These are phyloP conservation scores for Tyto alba DNA, from an alignment of 2,113 vertebrate species.

Conservation along the genomic window DNA sequence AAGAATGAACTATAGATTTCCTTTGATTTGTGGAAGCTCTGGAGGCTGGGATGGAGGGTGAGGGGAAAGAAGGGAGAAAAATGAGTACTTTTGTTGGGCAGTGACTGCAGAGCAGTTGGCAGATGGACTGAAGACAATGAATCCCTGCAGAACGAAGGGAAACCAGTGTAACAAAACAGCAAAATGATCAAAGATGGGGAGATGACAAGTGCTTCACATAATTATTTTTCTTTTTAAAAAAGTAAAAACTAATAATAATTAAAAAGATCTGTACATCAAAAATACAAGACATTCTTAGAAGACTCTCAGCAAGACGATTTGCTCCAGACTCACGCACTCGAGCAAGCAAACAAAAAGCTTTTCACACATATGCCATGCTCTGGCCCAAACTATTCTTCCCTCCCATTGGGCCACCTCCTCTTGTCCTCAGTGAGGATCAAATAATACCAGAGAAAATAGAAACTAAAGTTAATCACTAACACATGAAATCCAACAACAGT, in stretches of 20 bases:
- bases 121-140: background rate
- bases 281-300: constrained; percentile 44
- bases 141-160: background rate
- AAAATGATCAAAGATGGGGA: background rate
- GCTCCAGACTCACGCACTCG: constrained; percentile 39
- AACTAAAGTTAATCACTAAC: constrained; percentile 70
- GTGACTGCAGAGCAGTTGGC: background rate
- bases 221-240: background rate
- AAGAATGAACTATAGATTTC: constrained; percentile 31
- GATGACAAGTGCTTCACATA: background rate
- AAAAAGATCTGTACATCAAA: background rate
- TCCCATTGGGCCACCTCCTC: constrained; percentile 54
- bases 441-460: constrained; percentile 64
- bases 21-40: constrained; percentile 20
- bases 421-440: constrained; percentile 45
- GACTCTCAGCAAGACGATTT: constrained; percentile 57
- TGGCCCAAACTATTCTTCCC: background rate
- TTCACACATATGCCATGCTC: constrained; percentile 47
- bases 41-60: background rate
- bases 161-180: background rate
- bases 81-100: background rate
- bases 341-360: constrained; percentile 41
- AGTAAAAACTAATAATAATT: background rate
- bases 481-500: constrained; percentile 35
- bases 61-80: background rate